Percentiles rank a stretch among this genome's conserved stretches.
phyloP scores from a whole-genome alignment of 2,113 vertebrate genomes.

The Sinocyclocheilus grahami region DNA sequence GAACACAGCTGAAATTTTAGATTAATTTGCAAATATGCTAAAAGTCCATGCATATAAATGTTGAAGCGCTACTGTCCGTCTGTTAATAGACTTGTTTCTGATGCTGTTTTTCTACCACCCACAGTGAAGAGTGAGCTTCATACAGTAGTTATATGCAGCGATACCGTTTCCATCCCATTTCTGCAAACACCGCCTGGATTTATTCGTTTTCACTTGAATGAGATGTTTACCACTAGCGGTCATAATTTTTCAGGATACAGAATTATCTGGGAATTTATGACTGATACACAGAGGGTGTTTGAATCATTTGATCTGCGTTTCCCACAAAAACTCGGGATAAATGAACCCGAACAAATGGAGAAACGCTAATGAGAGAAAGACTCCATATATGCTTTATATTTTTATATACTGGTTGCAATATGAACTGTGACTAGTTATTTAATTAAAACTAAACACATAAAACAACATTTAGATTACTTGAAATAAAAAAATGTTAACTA shows the following conservation, averaged over 20 bases:
- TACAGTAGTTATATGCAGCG: not conserved
- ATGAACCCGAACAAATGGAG: conserved; percentile 25
- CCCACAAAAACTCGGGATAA: conserved; percentile 41
- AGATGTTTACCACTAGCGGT: not conserved
- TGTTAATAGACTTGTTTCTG: not conserved
- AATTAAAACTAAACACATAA: not conserved
- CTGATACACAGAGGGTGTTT: conserved; percentile 36
- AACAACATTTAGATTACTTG: not conserved
- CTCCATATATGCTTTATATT: not conserved
- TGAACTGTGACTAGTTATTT: not conserved
- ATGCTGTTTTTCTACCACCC: not conserved
- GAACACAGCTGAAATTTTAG: conserved; percentile 1
- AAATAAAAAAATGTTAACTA: not conserved
- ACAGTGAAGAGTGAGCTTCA: not conserved
- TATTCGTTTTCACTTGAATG: conserved; percentile 16
- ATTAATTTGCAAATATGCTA: conserved; percentile 20
- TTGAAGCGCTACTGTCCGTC: not conserved
- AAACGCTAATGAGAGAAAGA: conserved; percentile 19
- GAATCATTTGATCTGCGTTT: conserved; percentile 53
- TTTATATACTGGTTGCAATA: not conserved
- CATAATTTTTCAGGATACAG: not conserved
- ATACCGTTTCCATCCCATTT: not conserved
- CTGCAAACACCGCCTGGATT: not conserved
- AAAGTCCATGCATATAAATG: conserved; percentile 20
- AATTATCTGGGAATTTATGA: conserved; percentile 36